A percentile compares a stretch with the other conserved stretches of the same genome.
Conservation (phyloP, 2,888 invertebrate species). For the Micoletzkya japonica region DNA sequence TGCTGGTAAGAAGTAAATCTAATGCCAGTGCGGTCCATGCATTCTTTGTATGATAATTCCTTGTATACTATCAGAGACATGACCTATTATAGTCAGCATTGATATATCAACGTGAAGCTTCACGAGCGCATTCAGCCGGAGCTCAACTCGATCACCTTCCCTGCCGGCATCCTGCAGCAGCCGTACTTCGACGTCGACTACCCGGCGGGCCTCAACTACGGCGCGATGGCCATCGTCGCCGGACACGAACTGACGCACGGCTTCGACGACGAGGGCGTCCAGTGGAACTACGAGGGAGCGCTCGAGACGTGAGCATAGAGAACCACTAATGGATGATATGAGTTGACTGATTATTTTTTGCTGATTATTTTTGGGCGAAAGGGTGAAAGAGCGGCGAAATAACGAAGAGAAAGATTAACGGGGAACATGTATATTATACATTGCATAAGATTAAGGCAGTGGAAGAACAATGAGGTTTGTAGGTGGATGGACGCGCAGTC, state of each 20-base stretch:
- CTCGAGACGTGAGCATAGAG: conserved; percentile 33
- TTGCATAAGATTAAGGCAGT: background rate
- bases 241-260: conserved; percentile 95
- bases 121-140: conserved; percentile 53
- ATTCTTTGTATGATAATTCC: too few relatives aligned
- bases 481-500: conserved; percentile 52
- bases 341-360: too few relatives aligned
- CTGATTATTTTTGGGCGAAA: too few relatives aligned
- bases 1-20: too few relatives aligned
- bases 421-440: background rate
- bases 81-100: background rate
- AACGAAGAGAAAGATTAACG: too few relatives aligned
- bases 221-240: conserved; percentile 96
- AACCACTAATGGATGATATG: too few relatives aligned
- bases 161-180: conserved; percentile 54
- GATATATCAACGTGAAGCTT: background rate
- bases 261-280: conserved; percentile 77
- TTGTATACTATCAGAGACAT: background rate
- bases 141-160: conserved; percentile 60
- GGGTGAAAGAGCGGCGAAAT: too few relatives aligned
- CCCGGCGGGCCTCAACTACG: conserved; percentile 70
- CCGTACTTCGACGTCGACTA: conserved; percentile 57
- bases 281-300: conserved; percentile 51
- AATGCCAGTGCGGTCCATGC: background rate
- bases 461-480: too few relatives aligned